Percentiles rank a stretch among this genome's conserved stretches.
These are phyloP conservation scores for Thunnus albacares DNA, from an alignment of 2,797 vertebrate genomes.

Conservation along the genomic window DNA sequence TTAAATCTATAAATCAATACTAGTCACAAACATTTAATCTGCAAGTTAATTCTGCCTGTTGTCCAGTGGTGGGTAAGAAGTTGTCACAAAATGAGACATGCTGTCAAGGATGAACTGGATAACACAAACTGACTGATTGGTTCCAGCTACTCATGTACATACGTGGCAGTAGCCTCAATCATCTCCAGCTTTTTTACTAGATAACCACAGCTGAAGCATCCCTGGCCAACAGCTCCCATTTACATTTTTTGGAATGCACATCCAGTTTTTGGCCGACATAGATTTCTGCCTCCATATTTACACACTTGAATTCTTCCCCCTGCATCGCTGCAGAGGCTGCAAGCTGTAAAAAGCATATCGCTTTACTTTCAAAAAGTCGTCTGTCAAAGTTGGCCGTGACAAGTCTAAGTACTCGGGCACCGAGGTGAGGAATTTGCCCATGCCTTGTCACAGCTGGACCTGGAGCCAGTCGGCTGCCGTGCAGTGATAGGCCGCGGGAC, in stretches of 20 bases:
- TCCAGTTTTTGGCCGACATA: not conserved
- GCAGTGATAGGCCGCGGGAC: conserved; percentile 57
- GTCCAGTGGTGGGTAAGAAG: conserved; percentile 48
- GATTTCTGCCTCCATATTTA: conserved; percentile 4
- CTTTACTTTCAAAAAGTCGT: conserved; percentile 76
- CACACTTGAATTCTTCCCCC: conserved; percentile 12
- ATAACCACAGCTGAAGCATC: conserved; percentile 7
- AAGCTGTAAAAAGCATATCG: conserved; percentile 74
- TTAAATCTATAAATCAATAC: conserved; percentile 83
- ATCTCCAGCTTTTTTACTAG: conserved; percentile 4
- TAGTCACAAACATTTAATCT: conserved; percentile 80
- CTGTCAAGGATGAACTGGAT: conserved; percentile 37
- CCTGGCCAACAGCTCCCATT: not conserved
- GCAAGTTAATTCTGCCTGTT: conserved; percentile 72
- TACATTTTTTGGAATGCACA: not conserved
- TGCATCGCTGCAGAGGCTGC: conserved; percentile 52
- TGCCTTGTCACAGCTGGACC: conserved; percentile 81
- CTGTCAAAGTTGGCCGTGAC: conserved; percentile 82
- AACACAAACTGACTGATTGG: conserved; percentile 18
- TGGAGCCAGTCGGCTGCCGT: conserved; percentile 84
- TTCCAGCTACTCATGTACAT: conserved; percentile 7
- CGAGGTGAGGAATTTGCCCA: conserved; percentile 88
- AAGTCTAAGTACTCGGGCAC: conserved; percentile 82
- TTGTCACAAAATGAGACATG: conserved; percentile 53
- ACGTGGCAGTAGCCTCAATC: not conserved